Conservation (phyloP, 2,888 invertebrate genomes). For the Andrena flavipes region DNA sequence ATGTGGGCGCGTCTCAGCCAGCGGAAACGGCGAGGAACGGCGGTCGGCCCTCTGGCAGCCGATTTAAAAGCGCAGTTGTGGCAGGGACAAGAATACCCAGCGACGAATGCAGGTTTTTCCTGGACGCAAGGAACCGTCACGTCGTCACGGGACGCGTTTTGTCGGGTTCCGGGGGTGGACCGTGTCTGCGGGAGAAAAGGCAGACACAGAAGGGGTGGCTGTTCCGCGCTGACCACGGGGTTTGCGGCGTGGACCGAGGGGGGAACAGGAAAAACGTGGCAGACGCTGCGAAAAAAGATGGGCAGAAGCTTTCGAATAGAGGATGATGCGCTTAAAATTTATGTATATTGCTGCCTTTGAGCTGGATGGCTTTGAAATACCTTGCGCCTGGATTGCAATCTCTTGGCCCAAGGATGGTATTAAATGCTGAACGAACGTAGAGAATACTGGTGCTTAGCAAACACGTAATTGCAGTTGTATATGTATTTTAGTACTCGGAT, state of each 20-base stretch:
- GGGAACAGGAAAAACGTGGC: slow-evolving; percentile 36
- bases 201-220: not conserved
- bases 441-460: too few relatives aligned
- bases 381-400: not conserved
- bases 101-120: slow-evolving; percentile 49
- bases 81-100: slow-evolving; percentile 37
- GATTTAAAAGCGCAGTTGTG: slow-evolving; percentile 38
- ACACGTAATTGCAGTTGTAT: too few relatives aligned
- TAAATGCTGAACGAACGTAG: not conserved
- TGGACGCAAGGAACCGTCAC: slow-evolving; percentile 48
- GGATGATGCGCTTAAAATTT: slow-evolving; percentile 28
- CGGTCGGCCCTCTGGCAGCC: not conserved
- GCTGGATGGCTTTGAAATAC: not conserved
- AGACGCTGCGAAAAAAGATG: slow-evolving; percentile 18
- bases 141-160: slow-evolving; percentile 52
- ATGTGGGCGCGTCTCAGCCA: slow-evolving; percentile 30
- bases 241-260: not conserved
- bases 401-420: not conserved
- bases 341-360: slow-evolving; percentile 11
- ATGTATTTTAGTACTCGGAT: too few relatives aligned
- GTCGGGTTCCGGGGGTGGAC: slow-evolving; percentile 20
- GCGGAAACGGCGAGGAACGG: slow-evolving; percentile 34
- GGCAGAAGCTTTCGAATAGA: slow-evolving; percentile 24
- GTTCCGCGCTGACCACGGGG: slow-evolving; percentile 29
- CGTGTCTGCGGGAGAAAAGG: slow-evolving; percentile 13